phyloP scores from a whole-genome alignment of 2,888 invertebrate species.

The Brachyptera risi region DNA sequence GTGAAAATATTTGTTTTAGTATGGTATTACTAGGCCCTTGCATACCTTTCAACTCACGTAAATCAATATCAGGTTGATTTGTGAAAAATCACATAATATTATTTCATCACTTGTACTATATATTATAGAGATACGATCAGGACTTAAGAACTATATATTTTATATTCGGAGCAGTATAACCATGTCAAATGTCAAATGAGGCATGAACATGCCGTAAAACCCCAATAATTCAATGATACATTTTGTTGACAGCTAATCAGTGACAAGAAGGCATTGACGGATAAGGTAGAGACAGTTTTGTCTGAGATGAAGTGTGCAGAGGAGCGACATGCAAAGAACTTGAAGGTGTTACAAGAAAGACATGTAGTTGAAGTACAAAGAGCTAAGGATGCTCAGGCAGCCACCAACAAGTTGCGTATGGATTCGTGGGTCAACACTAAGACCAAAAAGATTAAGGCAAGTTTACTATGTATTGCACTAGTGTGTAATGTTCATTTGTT shows the following conservation, averaged over 20 bases:
- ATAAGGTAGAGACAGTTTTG: slow-evolving; percentile 66
- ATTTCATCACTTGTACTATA: no score
- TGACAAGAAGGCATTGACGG: slow-evolving; percentile 73
- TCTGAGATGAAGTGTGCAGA: slow-evolving; percentile 62
- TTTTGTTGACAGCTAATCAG: slow-evolving; percentile 66
- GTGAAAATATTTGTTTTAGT: no score
- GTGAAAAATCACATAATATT: no score
- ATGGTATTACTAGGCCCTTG: no score
- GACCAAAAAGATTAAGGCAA: slow-evolving; percentile 79
- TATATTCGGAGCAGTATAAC: no score
- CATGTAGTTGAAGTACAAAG: slow-evolving; percentile 70
- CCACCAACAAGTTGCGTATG: slow-evolving; percentile 68
- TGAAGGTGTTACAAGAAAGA: slow-evolving; percentile 68
- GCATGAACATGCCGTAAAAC: no score
- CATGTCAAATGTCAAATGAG: no score
- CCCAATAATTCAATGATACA: no score
- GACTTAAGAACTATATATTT: no score
- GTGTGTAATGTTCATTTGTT: background rate
- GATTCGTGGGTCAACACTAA: slow-evolving; percentile 81
- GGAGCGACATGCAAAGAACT: slow-evolving; percentile 58
- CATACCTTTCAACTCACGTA: no score
- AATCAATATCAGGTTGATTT: no score
- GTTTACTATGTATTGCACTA: background rate
- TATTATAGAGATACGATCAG: no score
- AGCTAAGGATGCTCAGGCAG: slow-evolving; percentile 69